Evolutionary conservation across 2,888 invertebrate species (phyloP).

Genomic region (Syritta pipiens): DNA sequence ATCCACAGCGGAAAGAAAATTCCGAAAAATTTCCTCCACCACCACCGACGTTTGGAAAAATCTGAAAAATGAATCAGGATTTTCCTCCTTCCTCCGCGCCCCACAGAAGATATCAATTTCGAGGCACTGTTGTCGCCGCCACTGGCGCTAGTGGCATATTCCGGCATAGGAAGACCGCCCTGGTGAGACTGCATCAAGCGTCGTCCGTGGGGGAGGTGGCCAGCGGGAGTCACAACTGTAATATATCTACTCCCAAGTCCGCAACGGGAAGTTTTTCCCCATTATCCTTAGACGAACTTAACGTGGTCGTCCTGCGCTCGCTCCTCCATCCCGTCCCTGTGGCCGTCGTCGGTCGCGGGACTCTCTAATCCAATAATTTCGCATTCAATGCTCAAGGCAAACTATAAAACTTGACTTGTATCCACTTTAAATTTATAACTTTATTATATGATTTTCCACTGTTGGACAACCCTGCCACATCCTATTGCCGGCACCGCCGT

Average conservation of each 20-base stretch:
- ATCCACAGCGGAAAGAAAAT: slow-evolving; percentile 1
- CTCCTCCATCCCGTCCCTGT: not conserved
- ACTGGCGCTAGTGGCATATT: slow-evolving; percentile 6
- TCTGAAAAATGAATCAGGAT: slow-evolving; percentile 45
- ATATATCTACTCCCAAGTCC: slow-evolving; percentile 15
- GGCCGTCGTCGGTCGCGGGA: slow-evolving; percentile 16
- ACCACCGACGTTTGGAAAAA: slow-evolving; percentile 11
- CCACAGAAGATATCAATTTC: slow-evolving; percentile 26
- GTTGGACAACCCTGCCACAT: slow-evolving; percentile 47
- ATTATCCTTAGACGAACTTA: slow-evolving; percentile 14
- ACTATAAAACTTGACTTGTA: slow-evolving; percentile 69
- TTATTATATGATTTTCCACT: slow-evolving; percentile 64
- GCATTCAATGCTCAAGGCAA: slow-evolving; percentile 62
- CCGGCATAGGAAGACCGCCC: slow-evolving; percentile 2
- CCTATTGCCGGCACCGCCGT: slow-evolving; percentile 41
- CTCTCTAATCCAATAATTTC: slow-evolving; percentile 64
- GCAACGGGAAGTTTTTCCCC: slow-evolving; percentile 3
- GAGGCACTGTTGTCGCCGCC: slow-evolving; percentile 19
- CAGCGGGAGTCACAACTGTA: slow-evolving; percentile 43
- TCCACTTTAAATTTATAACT: slow-evolving; percentile 69
- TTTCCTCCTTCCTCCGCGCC: not conserved
- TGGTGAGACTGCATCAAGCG: slow-evolving; percentile 43
- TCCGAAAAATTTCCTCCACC: not conserved
- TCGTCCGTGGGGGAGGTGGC: slow-evolving; percentile 11
- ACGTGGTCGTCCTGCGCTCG: not conserved